Evolutionary conservation across 2,113 vertebrate species (phyloP).

Genomic region (Semicossyphus pulcher): DNA sequence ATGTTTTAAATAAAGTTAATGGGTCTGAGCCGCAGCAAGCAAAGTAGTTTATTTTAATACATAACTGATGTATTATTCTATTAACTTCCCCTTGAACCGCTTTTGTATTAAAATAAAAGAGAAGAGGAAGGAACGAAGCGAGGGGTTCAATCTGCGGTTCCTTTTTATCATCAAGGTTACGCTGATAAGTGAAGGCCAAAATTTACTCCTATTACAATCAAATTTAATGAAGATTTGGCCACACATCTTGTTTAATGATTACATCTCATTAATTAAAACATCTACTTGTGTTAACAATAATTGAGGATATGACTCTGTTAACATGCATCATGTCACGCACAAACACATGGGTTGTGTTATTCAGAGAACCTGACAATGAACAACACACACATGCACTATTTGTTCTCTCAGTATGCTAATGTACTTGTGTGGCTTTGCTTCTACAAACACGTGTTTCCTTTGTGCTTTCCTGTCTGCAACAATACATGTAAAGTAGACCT

Average conservation of each 20-base stretch:
- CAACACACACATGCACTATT: not conserved
- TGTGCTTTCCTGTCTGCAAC: slow-evolving; percentile 9
- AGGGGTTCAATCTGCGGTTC: not conserved
- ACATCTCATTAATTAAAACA: not conserved
- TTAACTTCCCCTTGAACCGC: slow-evolving; percentile 23
- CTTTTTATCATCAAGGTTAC: not conserved
- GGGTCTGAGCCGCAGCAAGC: no score
- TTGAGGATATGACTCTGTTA: slow-evolving; percentile 15
- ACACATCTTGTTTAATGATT: slow-evolving; percentile 9
- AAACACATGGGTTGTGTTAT: not conserved
- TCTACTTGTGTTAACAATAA: slow-evolving; percentile 7
- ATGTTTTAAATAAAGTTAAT: no score
- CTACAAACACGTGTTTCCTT: slow-evolving; percentile 10
- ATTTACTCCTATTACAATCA: slow-evolving; percentile 29
- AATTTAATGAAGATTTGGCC: slow-evolving; percentile 13
- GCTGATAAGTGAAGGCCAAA: slow-evolving; percentile 21
- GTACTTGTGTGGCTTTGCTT: not conserved
- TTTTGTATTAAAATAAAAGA: slow-evolving; percentile 7
- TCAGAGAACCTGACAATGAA: not conserved
- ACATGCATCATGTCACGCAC: no score
- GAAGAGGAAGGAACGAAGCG: not conserved
- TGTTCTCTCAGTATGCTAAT: not conserved
- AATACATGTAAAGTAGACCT: not conserved
- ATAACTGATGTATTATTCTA: slow-evolving; percentile 32
- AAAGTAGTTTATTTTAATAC: not conserved